Evolutionary conservation across 2,797 vertebrate genomes (phyloP), one percentile per base, ranked within the genome.

Genomic region (Schizopygopsis malacanthus): DNA sequence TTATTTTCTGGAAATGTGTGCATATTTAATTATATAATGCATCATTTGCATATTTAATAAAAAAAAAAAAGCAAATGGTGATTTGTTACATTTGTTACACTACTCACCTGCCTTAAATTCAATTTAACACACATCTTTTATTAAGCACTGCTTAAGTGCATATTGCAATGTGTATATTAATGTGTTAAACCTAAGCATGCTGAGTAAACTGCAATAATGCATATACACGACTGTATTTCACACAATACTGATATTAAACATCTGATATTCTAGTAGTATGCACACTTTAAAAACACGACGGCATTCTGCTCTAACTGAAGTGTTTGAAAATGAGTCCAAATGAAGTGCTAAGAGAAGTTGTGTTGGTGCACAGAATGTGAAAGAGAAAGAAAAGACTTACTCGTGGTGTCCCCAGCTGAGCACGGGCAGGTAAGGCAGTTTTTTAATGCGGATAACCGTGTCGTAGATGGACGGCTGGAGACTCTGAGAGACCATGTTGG

Each of bases 391-490:
- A 33, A 50, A 73, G 18, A 94, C 97, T 59, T 95, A 99, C 98
- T 99, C 97, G 0, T 96, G 96, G 92, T 98, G 96, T 3, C 97
- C 98, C 97, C 97, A 99, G 92, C 98, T 97, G 83, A 99, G 95
- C 91, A 98, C 96, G 0, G 98, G 98, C 67, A 99, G 96, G 92
- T 99, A 99, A 0, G 98, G 98, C 90, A 99, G 94, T 90, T 99
- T 99, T 94, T 99, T 99, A 93, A 99, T 98, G 86, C 97, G 95
- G 94, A 99, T 99, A 94, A 99, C 98, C 92, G 98, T 99, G 95
- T 99, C 98, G 0, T 99, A 99, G 81, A 99, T 96, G 0, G 98
- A 99, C 11, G 98, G 98, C 92, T 99, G 98, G 39, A 99, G 95
- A 87, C 97, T 98, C 93, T 99, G 98, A 71, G 98, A 97, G 43